Percentiles rank a stretch among this genome's conserved stretches.
Conservation (phyloP, 2,888 invertebrate genomes). For the Cepaea hortensis region DNA sequence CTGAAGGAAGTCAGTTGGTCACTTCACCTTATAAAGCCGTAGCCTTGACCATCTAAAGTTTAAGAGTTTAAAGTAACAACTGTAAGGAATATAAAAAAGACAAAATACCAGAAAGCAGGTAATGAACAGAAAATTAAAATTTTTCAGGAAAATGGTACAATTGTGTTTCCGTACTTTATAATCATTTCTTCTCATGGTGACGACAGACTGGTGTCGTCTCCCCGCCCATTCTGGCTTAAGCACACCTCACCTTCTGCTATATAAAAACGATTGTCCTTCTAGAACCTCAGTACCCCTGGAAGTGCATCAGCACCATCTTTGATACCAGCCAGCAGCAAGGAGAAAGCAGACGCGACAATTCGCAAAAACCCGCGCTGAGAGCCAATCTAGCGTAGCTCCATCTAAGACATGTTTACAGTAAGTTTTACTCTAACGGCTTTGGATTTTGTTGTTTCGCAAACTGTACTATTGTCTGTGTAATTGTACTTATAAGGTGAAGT, state of each 20-base stretch:
- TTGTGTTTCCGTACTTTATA: not conserved
- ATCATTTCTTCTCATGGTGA: not conserved
- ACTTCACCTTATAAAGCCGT: too few relatives aligned
- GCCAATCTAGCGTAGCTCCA: not conserved
- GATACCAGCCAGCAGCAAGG: not conserved
- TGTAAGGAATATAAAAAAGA: too few relatives aligned
- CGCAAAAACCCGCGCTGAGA: not conserved
- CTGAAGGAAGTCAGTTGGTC: too few relatives aligned
- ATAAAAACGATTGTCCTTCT: not conserved
- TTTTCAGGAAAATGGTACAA: not conserved
- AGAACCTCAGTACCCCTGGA: not conserved
- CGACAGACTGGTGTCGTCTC: not conserved
- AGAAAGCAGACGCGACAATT: not conserved
- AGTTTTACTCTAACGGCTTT: not conserved
- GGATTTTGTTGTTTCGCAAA: too few relatives aligned
- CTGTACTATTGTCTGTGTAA: too few relatives aligned
- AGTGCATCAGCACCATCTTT: not conserved
- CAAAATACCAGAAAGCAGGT: too few relatives aligned
- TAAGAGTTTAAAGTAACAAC: too few relatives aligned
- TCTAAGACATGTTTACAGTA: constrained; percentile 3
- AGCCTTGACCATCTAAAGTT: too few relatives aligned
- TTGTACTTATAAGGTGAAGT: too few relatives aligned
- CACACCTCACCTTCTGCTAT: not conserved
- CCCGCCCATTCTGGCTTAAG: not conserved
- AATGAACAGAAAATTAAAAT: too few relatives aligned